These are phyloP conservation scores for Uropetala carovei DNA, from an alignment of 2,888 invertebrate genomes.

Conservation along the genomic window DNA sequence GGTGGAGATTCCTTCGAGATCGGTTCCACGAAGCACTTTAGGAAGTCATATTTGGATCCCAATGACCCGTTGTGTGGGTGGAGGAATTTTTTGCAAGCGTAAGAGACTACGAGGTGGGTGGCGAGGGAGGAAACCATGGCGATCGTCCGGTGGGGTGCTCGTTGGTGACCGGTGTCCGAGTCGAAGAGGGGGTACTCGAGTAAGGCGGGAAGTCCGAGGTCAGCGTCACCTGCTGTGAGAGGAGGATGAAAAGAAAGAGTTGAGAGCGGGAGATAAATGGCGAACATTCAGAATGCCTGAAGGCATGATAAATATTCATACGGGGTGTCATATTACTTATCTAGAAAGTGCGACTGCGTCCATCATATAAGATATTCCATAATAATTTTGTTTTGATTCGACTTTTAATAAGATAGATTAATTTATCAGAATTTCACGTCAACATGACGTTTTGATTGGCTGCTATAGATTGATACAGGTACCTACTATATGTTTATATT, in stretches of 20 bases:
- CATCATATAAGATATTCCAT: too few species aligned
- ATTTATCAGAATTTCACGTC: too few species aligned
- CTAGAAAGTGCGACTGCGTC: too few species aligned
- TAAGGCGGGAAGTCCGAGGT: neutral
- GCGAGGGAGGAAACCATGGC: constrained; percentile 30
- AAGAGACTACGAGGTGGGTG: neutral
- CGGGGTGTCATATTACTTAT: too few species aligned
- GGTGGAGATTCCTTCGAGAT: neutral
- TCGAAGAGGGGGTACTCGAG: constrained; percentile 39
- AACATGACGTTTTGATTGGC: too few species aligned
- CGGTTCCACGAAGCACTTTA: constrained; percentile 6
- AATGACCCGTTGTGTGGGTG: neutral
- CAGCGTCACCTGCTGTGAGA: constrained; percentile 44
- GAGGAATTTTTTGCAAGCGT: neutral
- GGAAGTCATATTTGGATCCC: constrained; percentile 13
- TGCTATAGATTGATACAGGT: too few species aligned
- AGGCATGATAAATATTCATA: too few species aligned
- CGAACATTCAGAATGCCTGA: neutral
- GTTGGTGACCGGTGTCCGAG: neutral
- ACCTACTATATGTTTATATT: too few species aligned
- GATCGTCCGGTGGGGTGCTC: constrained; percentile 36
- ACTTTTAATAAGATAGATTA: too few species aligned
- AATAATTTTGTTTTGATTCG: too few species aligned
- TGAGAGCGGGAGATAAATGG: neutral
- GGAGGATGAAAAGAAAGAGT: neutral